A percentile compares a stretch with the other conserved stretches of the same genome.
phyloP scores from a whole-genome alignment of 1,140 invertebrate species.

The Cherax quadricarinatus region DNA sequence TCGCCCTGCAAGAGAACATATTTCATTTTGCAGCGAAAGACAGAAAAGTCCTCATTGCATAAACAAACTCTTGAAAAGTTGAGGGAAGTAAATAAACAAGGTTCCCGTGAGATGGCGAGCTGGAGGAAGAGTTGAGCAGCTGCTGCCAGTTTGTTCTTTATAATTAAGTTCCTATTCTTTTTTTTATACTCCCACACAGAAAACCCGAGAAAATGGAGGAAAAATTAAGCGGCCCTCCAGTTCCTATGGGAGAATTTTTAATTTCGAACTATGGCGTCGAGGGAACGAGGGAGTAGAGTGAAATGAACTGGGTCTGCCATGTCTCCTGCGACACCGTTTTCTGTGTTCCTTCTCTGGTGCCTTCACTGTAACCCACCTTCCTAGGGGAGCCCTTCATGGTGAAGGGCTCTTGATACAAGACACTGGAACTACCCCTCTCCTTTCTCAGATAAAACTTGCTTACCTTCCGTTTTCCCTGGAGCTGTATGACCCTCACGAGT shows the following conservation, averaged over 20 bases:
- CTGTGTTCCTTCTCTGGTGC: background rate
- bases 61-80: conserved; percentile 60
- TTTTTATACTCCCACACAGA: conserved; percentile 36
- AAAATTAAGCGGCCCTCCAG: conserved; percentile 69
- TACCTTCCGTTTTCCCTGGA: too few species aligned
- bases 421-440: too few species aligned
- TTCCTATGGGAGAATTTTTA: conserved; percentile 70
- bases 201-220: conserved; percentile 66
- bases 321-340: conserved; percentile 36
- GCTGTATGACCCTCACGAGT: too few species aligned
- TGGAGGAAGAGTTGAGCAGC: conserved; percentile 60
- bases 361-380: background rate
- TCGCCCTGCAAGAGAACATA: conserved; percentile 15
- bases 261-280: conserved; percentile 68
- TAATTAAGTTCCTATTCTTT: conserved; percentile 64
- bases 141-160: conserved; percentile 53
- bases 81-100: conserved; percentile 64
- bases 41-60: conserved; percentile 38
- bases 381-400: too few species aligned
- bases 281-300: conserved; percentile 60
- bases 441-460: too few species aligned
- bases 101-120: conserved; percentile 27
- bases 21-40: conserved; percentile 4
- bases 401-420: too few species aligned
- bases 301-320: conserved; percentile 65